Percentiles rank a stretch among this genome's conserved stretches.
Conservation (phyloP, 2,113 vertebrate species). For the Mesocricetus auratus region DNA sequence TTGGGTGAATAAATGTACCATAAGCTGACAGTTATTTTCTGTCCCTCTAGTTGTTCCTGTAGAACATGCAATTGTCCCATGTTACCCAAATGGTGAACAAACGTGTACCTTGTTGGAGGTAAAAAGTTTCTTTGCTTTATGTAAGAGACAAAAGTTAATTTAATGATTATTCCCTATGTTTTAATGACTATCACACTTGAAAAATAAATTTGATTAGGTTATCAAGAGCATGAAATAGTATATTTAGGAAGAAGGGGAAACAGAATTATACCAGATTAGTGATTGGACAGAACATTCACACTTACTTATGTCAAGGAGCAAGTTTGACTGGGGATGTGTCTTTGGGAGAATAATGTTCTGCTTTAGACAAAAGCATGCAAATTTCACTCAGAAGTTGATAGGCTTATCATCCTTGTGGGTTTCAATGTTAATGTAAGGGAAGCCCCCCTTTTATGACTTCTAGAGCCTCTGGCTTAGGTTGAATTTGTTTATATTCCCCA, state of each 20-base stretch:
- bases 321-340: background rate
- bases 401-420: background rate
- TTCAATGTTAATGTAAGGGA: background rate
- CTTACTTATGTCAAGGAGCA: background rate
- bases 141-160: background rate
- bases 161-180: background rate
- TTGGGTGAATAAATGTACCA: background rate
- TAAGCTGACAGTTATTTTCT: background rate
- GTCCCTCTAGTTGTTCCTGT: background rate
- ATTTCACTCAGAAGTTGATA: background rate
- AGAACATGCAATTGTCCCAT: background rate
- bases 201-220: background rate
- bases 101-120: background rate
- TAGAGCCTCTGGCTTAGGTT: background rate
- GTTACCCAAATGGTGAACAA: too few species aligned
- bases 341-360: background rate
- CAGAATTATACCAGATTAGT: background rate
- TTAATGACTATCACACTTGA: background rate
- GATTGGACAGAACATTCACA: background rate
- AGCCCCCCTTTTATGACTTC: too few species aligned
- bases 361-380: background rate
- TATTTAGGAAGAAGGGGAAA: background rate
- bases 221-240: background rate
- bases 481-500: background rate
- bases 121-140: background rate